Evolutionary conservation across 2,113 vertebrate species (phyloP).

Genomic region (Marmota monax): DNA sequence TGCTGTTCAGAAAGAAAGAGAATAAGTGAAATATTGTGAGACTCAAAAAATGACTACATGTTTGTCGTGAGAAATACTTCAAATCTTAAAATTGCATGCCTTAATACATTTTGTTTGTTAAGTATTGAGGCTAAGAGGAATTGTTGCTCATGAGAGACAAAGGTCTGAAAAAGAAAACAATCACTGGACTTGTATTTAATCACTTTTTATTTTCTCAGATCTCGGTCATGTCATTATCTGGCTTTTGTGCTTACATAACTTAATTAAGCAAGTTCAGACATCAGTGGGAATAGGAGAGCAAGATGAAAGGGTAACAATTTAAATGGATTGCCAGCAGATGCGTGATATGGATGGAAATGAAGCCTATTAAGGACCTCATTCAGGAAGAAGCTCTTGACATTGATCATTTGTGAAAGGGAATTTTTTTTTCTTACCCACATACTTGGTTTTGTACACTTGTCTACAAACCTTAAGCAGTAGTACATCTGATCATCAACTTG

Average conservation of each 20-base stretch:
- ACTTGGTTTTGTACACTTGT: slow-evolving; percentile 64
- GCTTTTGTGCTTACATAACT: slow-evolving; percentile 53
- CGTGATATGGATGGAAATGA: slow-evolving; percentile 48
- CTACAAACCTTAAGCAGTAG: slow-evolving; percentile 57
- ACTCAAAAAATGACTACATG: background rate
- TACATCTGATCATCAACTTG: slow-evolving; percentile 70
- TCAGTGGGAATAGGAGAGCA: slow-evolving; percentile 60
- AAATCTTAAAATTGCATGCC: background rate
- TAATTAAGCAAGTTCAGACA: slow-evolving; percentile 61
- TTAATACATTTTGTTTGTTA: slow-evolving; percentile 60
- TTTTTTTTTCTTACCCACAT: slow-evolving; percentile 64
- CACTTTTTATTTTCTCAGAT: slow-evolving; percentile 70
- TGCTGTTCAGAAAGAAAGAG: slow-evolving; percentile 6
- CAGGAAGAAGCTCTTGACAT: slow-evolving; percentile 78
- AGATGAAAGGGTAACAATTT: slow-evolving; percentile 66
- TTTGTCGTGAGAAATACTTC: slow-evolving; percentile 32
- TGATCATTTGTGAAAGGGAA: slow-evolving; percentile 76
- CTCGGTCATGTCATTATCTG: slow-evolving; percentile 56
- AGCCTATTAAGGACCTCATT: slow-evolving; percentile 72
- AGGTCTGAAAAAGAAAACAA: slow-evolving; percentile 61
- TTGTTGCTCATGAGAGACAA: slow-evolving; percentile 57
- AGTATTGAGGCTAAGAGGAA: slow-evolving; percentile 22
- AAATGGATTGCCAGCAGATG: slow-evolving; percentile 42
- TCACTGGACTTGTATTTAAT: slow-evolving; percentile 66
- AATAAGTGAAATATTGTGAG: background rate